Evolutionary conservation across 2,888 invertebrate genomes (phyloP).

Genomic region (Alentia gelatinosa): DNA sequence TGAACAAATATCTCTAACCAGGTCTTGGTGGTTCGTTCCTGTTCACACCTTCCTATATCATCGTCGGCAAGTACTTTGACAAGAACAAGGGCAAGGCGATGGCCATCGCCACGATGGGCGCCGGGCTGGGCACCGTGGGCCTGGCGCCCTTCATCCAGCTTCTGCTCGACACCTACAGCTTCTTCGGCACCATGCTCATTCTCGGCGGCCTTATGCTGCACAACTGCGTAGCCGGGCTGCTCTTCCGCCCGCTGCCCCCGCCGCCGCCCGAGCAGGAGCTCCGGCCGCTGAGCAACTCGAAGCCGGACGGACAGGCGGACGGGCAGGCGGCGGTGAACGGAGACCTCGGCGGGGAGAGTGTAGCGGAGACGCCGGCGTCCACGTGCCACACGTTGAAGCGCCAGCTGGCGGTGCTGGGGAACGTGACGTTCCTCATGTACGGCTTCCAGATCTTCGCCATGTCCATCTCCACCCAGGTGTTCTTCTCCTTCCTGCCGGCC

Average conservation of each 20-base stretch:
- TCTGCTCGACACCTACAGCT: constrained; percentile 56
- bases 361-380: neutral
- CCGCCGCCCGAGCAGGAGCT: neutral
- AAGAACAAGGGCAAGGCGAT: constrained; percentile 65
- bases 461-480: constrained; percentile 55
- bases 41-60: constrained; percentile 61
- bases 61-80: constrained; percentile 64
- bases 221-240: constrained; percentile 54
- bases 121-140: constrained; percentile 61
- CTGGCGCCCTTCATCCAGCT: constrained; percentile 59
- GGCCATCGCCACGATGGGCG: constrained; percentile 61
- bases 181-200: constrained; percentile 61
- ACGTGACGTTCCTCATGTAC: constrained; percentile 57
- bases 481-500: constrained; percentile 69
- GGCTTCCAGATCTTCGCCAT: constrained; percentile 37
- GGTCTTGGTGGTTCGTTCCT: constrained; percentile 60
- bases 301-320: neutral
- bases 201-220: constrained; percentile 59
- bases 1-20: constrained; percentile 44
- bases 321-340: neutral
- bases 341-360: neutral
- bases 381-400: neutral
- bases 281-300: neutral
- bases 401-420: constrained; percentile 44
- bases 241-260: constrained; percentile 59